phyloP scores from a whole-genome alignment of 2,888 invertebrate genomes.

The Melolontha melolontha region DNA sequence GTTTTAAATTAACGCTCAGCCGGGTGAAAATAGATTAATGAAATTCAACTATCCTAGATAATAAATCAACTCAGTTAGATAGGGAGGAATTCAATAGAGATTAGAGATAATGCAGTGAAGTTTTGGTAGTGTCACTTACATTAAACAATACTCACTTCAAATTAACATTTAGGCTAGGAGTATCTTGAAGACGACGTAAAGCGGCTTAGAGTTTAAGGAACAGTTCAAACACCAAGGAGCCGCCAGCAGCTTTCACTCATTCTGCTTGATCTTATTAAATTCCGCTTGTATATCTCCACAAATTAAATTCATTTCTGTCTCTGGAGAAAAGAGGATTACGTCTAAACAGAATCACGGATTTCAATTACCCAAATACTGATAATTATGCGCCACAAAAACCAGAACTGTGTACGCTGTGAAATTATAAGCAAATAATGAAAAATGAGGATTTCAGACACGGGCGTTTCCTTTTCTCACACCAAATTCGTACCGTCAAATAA shows the following conservation, averaged over 20 bases:
- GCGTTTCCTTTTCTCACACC: too few relatives aligned
- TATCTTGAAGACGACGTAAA: slow-evolving; percentile 45
- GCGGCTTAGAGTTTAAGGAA: slow-evolving; percentile 46
- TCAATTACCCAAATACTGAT: slow-evolving; percentile 35
- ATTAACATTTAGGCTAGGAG: slow-evolving; percentile 43
- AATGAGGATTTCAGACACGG: neutral
- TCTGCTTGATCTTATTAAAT: slow-evolving; percentile 48
- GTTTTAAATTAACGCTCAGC: too few relatives aligned
- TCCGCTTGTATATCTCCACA: slow-evolving; percentile 46
- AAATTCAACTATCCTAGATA: slow-evolving; percentile 21
- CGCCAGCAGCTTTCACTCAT: slow-evolving; percentile 32
- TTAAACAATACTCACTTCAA: slow-evolving; percentile 52
- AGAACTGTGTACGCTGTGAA: neutral
- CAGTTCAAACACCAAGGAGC: slow-evolving; percentile 27
- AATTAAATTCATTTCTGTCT: slow-evolving; percentile 48
- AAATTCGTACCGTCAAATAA: too few relatives aligned
- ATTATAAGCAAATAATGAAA: slow-evolving; percentile 22
- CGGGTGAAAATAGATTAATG: too few relatives aligned
- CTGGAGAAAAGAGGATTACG: slow-evolving; percentile 39
- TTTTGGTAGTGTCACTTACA: slow-evolving; percentile 48
- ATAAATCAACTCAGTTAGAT: slow-evolving; percentile 23
- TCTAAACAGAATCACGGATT: slow-evolving; percentile 34
- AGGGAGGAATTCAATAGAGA: slow-evolving; percentile 13
- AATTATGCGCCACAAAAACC: slow-evolving; percentile 28
- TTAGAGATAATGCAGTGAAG: slow-evolving; percentile 23